These are phyloP conservation scores for Drosophila fulvimacula DNA, from an alignment of 2,888 invertebrate genomes.

Conservation along the genomic window DNA sequence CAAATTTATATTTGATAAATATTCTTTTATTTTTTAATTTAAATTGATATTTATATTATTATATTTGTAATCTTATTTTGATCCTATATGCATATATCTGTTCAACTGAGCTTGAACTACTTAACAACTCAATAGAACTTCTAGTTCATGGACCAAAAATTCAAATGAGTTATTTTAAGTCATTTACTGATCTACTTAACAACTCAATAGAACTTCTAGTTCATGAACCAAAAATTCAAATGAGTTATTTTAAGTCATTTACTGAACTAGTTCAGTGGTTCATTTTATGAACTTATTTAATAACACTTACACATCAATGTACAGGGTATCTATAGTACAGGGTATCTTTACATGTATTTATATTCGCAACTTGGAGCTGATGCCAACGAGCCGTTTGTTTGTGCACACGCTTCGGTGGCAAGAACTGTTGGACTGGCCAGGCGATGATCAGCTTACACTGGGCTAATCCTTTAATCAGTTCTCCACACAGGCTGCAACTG, in stretches of 20 bases:
- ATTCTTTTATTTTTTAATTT: no score
- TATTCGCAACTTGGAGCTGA: slow-evolving; percentile 9
- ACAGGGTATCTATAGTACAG: no score
- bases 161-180: no score
- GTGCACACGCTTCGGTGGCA: slow-evolving; percentile 59
- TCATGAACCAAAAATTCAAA: background rate
- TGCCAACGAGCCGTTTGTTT: slow-evolving; percentile 57
- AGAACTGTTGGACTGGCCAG: slow-evolving; percentile 32
- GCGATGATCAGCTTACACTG: slow-evolving; percentile 46
- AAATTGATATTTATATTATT: no score
- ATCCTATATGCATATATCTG: no score
- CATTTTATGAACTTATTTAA: background rate
- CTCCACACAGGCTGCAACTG: slow-evolving; percentile 44
- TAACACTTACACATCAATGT: no score
- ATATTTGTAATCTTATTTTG: no score
- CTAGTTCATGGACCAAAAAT: no score
- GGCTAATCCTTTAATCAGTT: slow-evolving; percentile 77
- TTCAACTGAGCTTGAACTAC: background rate
- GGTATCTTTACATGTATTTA: no score
- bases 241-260: background rate
- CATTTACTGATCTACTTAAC: background rate
- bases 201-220: background rate
- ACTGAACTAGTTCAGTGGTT: background rate
- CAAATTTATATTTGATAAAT: no score
- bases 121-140: background rate